These are phyloP conservation scores for Potamilus streckersoni DNA, from an alignment of 1,140 invertebrate species.

Conservation along the genomic window DNA sequence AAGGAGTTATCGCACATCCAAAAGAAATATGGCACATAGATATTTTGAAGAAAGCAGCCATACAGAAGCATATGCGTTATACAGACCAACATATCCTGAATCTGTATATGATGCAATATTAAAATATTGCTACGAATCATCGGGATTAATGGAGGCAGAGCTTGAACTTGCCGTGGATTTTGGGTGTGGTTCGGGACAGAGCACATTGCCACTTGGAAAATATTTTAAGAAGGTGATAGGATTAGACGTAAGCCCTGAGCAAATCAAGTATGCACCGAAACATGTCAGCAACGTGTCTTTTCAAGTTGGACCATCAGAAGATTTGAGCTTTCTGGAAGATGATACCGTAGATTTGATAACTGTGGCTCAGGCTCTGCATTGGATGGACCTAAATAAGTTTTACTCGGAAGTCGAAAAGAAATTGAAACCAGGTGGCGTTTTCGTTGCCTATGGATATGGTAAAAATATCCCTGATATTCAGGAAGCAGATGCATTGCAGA, in stretches of 20 bases:
- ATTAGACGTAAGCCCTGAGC: slow-evolving; percentile 30
- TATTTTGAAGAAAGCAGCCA: slow-evolving; percentile 50
- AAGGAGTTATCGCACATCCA: no score
- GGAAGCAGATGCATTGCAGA: slow-evolving; percentile 11
- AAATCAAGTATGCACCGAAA: slow-evolving; percentile 10
- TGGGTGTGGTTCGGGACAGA: slow-evolving; percentile 71
- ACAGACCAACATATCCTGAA: slow-evolving; percentile 58
- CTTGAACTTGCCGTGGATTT: slow-evolving; percentile 62
- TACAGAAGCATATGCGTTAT: slow-evolving; percentile 59
- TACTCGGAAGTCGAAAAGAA: slow-evolving; percentile 66
- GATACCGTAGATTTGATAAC: slow-evolving; percentile 67
- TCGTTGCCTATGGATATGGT: slow-evolving; percentile 63
- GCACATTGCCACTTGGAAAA: slow-evolving; percentile 62
- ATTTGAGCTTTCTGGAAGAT: slow-evolving; percentile 50
- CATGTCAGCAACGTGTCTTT: slow-evolving; percentile 22
- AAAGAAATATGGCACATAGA: no score
- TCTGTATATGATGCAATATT: slow-evolving; percentile 55
- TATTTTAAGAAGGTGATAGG: slow-evolving; percentile 58
- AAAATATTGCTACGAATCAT: slow-evolving; percentile 55
- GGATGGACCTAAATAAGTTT: slow-evolving; percentile 69
- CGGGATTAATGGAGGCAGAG: slow-evolving; percentile 6
- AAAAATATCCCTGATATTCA: slow-evolving; percentile 17
- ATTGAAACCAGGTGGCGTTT: slow-evolving; percentile 62
- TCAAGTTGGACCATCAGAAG: slow-evolving; percentile 62
- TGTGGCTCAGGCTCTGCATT: slow-evolving; percentile 66